Conservation (phyloP, 1,140 invertebrate genomes). For the Lasioglossum baleicum region DNA sequence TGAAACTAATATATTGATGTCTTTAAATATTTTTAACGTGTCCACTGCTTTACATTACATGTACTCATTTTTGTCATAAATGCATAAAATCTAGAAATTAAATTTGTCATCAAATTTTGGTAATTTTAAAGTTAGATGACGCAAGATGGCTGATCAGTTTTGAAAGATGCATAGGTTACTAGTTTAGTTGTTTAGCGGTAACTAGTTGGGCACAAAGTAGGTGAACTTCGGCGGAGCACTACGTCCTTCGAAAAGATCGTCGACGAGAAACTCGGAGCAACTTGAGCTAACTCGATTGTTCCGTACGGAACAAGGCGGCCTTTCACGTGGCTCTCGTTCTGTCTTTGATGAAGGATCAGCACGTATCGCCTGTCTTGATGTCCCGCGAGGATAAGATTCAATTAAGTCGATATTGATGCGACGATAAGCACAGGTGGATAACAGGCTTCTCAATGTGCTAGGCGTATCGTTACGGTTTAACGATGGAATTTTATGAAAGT, state of each 20-base stretch:
- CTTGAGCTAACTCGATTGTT: constrained; percentile 67
- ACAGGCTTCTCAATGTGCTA: background rate
- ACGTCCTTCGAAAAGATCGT: constrained; percentile 41
- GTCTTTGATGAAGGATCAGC: constrained; percentile 50
- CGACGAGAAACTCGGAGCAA: constrained; percentile 39
- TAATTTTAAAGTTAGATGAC: too few relatives aligned
- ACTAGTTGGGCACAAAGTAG: background rate
- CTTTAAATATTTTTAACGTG: too few relatives aligned
- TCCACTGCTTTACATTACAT: too few relatives aligned
- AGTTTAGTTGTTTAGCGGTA: background rate
- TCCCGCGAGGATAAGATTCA: constrained; percentile 55
- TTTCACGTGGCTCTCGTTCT: constrained; percentile 62
- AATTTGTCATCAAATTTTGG: too few relatives aligned
- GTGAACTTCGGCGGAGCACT: background rate
- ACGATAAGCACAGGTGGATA: constrained; percentile 38
- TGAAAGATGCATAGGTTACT: background rate
- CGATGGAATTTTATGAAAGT: constrained; percentile 15
- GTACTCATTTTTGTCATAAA: too few relatives aligned
- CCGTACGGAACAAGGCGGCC: constrained; percentile 64
- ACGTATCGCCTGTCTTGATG: constrained; percentile 41
- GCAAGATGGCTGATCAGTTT: background rate
- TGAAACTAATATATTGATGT: too few relatives aligned
- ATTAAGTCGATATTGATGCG: constrained; percentile 51
- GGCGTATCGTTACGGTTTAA: constrained; percentile 20
- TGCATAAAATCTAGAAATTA: too few relatives aligned